These are phyloP conservation scores for Alfaro cultratus DNA, from an alignment of 2,797 vertebrate species.

Conservation along the genomic window DNA sequence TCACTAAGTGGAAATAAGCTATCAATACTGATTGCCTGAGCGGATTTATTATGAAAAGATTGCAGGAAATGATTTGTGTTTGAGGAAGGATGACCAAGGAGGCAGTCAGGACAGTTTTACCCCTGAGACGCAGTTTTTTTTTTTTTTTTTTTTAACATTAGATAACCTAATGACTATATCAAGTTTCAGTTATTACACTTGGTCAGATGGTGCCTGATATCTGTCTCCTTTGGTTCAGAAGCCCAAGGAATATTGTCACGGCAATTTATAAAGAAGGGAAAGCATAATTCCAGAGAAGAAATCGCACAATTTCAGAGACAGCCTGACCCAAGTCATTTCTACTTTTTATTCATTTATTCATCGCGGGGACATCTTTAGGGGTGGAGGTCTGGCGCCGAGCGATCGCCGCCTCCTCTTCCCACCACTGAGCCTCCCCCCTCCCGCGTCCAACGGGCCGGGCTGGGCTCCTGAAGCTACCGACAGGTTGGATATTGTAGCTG, in stretches of 20 bases:
- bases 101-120: background rate
- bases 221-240: background rate
- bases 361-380: slow-evolving; percentile 72
- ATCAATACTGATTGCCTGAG: slow-evolving; percentile 33
- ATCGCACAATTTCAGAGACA: slow-evolving; percentile 69
- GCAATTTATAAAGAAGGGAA: background rate
- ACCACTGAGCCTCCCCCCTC: slow-evolving; percentile 68
- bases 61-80: slow-evolving; percentile 22
- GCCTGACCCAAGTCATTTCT: slow-evolving; percentile 70
- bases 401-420: slow-evolving; percentile 80
- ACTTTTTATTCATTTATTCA: slow-evolving; percentile 85
- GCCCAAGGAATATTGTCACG: background rate
- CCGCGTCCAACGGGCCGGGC: slow-evolving; percentile 83
- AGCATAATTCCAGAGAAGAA: slow-evolving; percentile 22
- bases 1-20: slow-evolving; percentile 35
- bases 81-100: slow-evolving; percentile 7
- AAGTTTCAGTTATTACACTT: background rate
- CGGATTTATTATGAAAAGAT: slow-evolving; percentile 23
- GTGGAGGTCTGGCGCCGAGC: slow-evolving; percentile 85
- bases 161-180: background rate
- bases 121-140: background rate
- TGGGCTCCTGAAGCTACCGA: slow-evolving; percentile 95
- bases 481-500: slow-evolving; percentile 99
- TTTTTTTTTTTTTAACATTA: background rate
- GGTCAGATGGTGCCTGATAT: background rate